Percentiles rank a stretch among this genome's conserved stretches.
These are phyloP conservation scores for Staurois parvus DNA, from an alignment of 2,797 vertebrate genomes.

Conservation along the genomic window DNA sequence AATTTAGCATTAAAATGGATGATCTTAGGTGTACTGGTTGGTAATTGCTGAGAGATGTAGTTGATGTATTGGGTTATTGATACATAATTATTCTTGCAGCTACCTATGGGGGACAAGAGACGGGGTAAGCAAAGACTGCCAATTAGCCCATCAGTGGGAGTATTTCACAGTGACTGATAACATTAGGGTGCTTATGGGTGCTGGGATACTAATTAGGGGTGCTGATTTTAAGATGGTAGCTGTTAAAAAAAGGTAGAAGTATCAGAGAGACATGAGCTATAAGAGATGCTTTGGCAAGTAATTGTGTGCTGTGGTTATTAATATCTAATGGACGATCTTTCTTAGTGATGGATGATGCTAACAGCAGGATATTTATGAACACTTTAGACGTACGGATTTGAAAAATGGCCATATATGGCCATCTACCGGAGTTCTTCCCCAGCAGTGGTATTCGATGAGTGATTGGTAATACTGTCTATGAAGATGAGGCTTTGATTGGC, in stretches of 20 bases:
- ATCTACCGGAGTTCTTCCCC: conserved; percentile 16
- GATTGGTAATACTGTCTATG: conserved; percentile 42
- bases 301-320: not conserved
- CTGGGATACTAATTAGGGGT: not conserved
- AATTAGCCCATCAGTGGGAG: conserved; percentile 28
- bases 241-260: not conserved
- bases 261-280: not conserved
- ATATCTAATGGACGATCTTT: not conserved
- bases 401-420: conserved; percentile 40
- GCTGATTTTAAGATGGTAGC: too few species aligned
- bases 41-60: conserved; percentile 32
- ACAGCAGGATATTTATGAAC: conserved; percentile 27
- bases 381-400: conserved; percentile 2
- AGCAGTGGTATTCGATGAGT: conserved; percentile 29
- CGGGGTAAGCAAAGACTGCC: conserved; percentile 25
- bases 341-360: not conserved
- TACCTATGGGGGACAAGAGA: conserved; percentile 5
- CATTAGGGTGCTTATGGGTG: not conserved
- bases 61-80: conserved; percentile 38
- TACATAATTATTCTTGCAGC: conserved; percentile 35
- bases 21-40: conserved; percentile 28
- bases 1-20: conserved; percentile 47
- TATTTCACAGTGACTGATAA: conserved; percentile 37
- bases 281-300: not conserved
- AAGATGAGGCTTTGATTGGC: conserved; percentile 55